Percentiles rank a stretch among this genome's conserved stretches.
Evolutionary conservation across 2,797 vertebrate genomes (phyloP).

Genomic region (Tiaroga cobitis): DNA sequence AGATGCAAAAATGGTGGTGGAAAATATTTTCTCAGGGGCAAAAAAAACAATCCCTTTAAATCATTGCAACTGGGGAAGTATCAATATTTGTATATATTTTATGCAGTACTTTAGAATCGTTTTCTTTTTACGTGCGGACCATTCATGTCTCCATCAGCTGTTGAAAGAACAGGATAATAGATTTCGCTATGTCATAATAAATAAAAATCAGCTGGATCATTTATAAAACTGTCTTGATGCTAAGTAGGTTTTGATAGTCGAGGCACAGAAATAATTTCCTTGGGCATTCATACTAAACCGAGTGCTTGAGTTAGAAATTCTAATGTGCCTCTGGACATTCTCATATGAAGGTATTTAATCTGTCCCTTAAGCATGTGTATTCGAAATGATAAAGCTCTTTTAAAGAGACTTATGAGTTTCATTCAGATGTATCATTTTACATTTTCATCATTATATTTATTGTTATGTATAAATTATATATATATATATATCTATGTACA

Average conservation of each 20-base stretch:
- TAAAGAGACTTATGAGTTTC: neutral
- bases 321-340: slow-evolving; percentile 46
- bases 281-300: slow-evolving; percentile 59
- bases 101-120: neutral
- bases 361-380: neutral
- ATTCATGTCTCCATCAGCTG: neutral
- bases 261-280: slow-evolving; percentile 55
- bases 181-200: slow-evolving; percentile 4
- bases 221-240: neutral
- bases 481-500: neutral
- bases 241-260: slow-evolving; percentile 4
- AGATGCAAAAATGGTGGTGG: neutral
- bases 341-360: slow-evolving; percentile 38
- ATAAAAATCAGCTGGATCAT: slow-evolving; percentile 12
- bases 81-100: neutral
- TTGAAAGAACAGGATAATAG: neutral
- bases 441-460: neutral
- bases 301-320: slow-evolving; percentile 57
- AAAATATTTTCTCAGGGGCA: neutral
- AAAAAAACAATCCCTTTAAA: neutral
- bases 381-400: neutral
- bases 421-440: neutral
- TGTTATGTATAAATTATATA: neutral
- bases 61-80: neutral
- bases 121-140: neutral